Evolutionary conservation across 2,797 vertebrate species (phyloP).

Genomic region (Florisuga fusca): DNA sequence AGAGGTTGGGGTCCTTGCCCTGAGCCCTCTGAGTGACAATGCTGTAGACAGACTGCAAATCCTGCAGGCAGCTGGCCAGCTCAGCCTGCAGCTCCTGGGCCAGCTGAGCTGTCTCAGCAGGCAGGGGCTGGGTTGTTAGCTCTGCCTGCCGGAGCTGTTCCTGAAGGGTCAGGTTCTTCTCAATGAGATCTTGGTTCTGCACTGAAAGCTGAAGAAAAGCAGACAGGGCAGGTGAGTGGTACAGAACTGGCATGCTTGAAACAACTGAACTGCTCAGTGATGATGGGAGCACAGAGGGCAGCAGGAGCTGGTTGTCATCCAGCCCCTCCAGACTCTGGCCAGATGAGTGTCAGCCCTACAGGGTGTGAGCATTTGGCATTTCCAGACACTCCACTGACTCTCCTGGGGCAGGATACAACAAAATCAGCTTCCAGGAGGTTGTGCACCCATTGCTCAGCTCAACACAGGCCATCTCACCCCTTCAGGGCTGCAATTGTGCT

Average conservation of each 20-base stretch:
- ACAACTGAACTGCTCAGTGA: accelerated
- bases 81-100: slow-evolving; percentile 86
- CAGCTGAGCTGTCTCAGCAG: slow-evolving; percentile 78
- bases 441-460: not conserved
- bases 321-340: not conserved
- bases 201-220: slow-evolving; percentile 83
- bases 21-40: slow-evolving; percentile 93
- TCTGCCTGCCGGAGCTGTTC: slow-evolving; percentile 85
- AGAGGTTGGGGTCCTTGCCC: slow-evolving; percentile 95
- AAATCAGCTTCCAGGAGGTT: not conserved
- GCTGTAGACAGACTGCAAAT: slow-evolving; percentile 92
- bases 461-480: not conserved
- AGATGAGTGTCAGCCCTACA: not conserved
- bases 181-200: slow-evolving; percentile 97
- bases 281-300: accelerated
- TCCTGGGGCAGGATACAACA: accelerated
- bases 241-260: not conserved
- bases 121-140: slow-evolving; percentile 68
- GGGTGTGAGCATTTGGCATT: not conserved
- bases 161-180: slow-evolving; percentile 93
- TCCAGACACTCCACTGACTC: no score
- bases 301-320: not conserved
- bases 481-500: not conserved
- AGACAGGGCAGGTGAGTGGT: accelerated
- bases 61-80: slow-evolving; percentile 89